A percentile compares a stretch with the other conserved stretches of the same genome.
Conservation (phyloP, 1,140 invertebrate species). For the Euura saliciscinereae region DNA sequence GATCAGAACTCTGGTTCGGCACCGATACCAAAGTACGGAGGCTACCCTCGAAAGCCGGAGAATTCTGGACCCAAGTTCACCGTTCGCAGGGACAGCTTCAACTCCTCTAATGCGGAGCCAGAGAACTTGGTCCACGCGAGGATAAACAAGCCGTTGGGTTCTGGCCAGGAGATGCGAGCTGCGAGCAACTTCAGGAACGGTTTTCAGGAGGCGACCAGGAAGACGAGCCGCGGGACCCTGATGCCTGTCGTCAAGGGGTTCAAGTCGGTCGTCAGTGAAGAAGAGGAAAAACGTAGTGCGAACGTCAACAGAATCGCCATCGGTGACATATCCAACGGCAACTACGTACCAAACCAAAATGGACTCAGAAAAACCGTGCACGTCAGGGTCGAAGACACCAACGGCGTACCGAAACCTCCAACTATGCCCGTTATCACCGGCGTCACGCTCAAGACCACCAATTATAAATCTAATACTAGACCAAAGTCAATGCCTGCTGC, state of each 20-base stretch:
- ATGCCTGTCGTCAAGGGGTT: conserved; percentile 46
- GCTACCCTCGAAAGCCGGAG: background rate
- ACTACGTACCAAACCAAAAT: conserved; percentile 11
- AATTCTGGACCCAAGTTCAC: background rate
- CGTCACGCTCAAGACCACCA: conserved; percentile 52
- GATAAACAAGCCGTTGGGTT: background rate
- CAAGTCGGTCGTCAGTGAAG: conserved; percentile 21
- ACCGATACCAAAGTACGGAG: background rate
- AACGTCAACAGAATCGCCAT: background rate
- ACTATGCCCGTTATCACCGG: conserved; percentile 56
- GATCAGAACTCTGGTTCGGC: conserved; percentile 9
- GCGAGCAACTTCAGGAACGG: background rate
- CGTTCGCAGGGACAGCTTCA: background rate
- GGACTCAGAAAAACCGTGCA: conserved; percentile 12
- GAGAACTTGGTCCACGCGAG: background rate
- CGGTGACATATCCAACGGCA: conserved; percentile 11
- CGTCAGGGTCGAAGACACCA: conserved; percentile 8
- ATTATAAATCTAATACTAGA: conserved; percentile 29
- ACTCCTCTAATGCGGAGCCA: background rate
- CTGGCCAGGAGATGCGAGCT: background rate
- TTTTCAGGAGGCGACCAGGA: background rate
- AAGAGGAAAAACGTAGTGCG: background rate
- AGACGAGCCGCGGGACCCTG: background rate
- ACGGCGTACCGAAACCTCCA: conserved; percentile 47
- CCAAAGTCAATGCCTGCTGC: conserved; percentile 38